phyloP scores from a whole-genome alignment of 35 echinoderm and acorn worm genomes.

The Strongylocentrotus purpuratus region DNA sequence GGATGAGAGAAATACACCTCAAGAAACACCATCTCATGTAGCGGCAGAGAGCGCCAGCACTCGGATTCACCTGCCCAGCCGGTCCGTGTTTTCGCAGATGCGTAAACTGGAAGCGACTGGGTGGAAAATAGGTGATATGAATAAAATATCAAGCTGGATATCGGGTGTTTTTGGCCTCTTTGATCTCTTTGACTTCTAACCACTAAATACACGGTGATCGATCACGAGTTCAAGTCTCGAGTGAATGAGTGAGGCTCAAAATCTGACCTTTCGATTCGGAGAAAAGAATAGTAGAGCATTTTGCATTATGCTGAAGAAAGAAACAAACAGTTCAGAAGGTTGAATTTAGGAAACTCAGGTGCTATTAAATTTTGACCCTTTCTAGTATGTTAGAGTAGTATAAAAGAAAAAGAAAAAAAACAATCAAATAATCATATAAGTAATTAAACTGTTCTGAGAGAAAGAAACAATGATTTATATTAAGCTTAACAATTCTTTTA shows the following conservation, averaged over 20 bases:
- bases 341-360: too few relatives aligned
- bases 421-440: too few relatives aligned
- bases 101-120: background rate
- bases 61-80: conserved; percentile 22
- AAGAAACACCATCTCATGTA: background rate
- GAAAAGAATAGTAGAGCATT: background rate
- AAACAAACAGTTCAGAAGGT: too few relatives aligned
- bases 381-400: too few relatives aligned
- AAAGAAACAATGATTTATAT: too few relatives aligned
- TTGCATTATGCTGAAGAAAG: too few relatives aligned
- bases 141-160: conserved; percentile 27
- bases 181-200: conserved; percentile 11
- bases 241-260: background rate
- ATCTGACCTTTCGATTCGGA: background rate
- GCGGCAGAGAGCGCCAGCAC: background rate
- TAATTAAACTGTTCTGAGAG: too few relatives aligned
- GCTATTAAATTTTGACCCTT: too few relatives aligned
- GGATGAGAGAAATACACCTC: background rate
- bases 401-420: too few relatives aligned
- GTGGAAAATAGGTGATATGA: background rate
- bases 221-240: background rate
- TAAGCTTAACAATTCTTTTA: too few relatives aligned
- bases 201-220: background rate
- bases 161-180: background rate
- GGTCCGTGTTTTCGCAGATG: conserved; percentile 28